Evolutionary conservation across 1,140 invertebrate genomes (phyloP).

Genomic region (Psilanteris sp.): DNA sequence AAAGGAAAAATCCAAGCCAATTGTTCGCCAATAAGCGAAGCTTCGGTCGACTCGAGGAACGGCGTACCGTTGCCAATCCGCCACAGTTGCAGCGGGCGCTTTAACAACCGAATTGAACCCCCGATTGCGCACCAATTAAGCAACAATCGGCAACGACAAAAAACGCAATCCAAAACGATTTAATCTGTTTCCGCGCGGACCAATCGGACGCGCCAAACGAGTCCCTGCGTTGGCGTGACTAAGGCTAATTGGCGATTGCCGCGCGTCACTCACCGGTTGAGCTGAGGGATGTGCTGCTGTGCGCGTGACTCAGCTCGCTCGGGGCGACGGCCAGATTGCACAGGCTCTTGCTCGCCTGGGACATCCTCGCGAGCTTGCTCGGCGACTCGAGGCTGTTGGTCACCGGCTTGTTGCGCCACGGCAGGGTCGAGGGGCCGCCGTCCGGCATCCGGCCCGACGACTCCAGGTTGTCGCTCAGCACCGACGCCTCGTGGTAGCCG

Average conservation of each 20-base stretch:
- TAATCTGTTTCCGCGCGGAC: no score
- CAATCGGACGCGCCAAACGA: conserved; percentile 3
- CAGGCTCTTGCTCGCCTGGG: conserved; percentile 76
- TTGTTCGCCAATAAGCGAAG: no score
- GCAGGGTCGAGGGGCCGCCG: conserved; percentile 65
- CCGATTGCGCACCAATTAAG: no score
- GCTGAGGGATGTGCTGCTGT: conserved; percentile 75
- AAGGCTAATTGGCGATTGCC: conserved; percentile 17
- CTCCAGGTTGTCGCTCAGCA: conserved; percentile 83
- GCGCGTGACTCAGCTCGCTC: conserved; percentile 70
- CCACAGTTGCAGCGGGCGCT: no score
- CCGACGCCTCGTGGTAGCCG: conserved; percentile 87
- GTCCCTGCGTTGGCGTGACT: conserved; percentile 12
- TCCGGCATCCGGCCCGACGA: conserved; percentile 73
- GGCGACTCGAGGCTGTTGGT: conserved; percentile 64
- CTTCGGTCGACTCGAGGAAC: no score
- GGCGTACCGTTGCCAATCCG: no score
- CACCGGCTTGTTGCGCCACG: conserved; percentile 67
- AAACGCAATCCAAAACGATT: no score
- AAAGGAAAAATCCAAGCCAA: no score
- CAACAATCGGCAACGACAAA: no score
- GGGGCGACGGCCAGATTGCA: conserved; percentile 71
- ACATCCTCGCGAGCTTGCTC: conserved; percentile 73
- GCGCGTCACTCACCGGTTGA: conserved; percentile 69
- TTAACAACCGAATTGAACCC: no score